Base-by-base conservation (phyloP, 1,140 invertebrate genomes). In the Drosophila asahinai region DNA sequence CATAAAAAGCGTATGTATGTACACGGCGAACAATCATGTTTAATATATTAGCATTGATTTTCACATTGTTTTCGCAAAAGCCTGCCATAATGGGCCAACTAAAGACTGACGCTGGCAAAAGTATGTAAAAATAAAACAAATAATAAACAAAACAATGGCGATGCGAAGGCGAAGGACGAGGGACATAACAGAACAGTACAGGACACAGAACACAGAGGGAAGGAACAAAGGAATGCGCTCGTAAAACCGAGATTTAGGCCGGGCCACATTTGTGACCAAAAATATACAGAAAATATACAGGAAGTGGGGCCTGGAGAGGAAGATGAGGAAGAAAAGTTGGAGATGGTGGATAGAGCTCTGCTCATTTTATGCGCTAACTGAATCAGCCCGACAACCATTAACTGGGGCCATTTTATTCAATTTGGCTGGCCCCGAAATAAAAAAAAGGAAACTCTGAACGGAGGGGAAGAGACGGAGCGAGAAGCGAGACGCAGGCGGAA, bases 291-390 rank as follows among this genome's bases (percentile, higher is more conserved):
- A 33, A 38, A 65, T 36, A 47, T 40, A 77, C 63, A 61, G 58
- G 43, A 57, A 66, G 67, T 67, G 57, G 75, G 79, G 40, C 22
- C 43, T n/a, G 42, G 52, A 54, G 61, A 43, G 68, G 19, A 14
- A 25, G 27, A 30, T 5, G 27, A 30, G 60, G 51, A 45, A 33
- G 61, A 54, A 48, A 36, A 48, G 55, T 47, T 33, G 55, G 58
- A 68, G 65, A 68, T 68, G 65, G 65, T 68, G 63, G 62, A 77
- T 77, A 79, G 77, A 80, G 67, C 77, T 73, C 77, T 81, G 81
- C 84, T 89, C 84, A 89, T 89, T 89, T 89, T 89, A 89, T 89
- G 86, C 84, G 84, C 84, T 89, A 89, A 89, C 86, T 89, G 86
- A 89, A 89, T 89, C 86, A 89, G 86, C 86, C 86, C 86, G 86